A percentile compares a stretch with the other conserved stretches of the same genome.
Evolutionary conservation across 2,888 invertebrate genomes (phyloP).

Genomic region (Cartodere bifasciata): DNA sequence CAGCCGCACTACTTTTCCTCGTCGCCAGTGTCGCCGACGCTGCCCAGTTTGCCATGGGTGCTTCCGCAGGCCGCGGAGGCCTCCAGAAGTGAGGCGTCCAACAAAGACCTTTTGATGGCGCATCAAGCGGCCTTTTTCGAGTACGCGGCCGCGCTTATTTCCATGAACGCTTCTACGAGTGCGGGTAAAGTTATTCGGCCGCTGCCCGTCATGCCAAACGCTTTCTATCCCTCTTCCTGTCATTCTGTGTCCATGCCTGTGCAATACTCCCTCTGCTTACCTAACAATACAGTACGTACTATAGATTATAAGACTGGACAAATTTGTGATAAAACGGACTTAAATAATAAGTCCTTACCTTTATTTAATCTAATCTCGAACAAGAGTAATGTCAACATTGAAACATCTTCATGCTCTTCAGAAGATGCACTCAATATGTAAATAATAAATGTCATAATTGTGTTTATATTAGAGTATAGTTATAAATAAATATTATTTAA

Average conservation of each 20-base stretch:
- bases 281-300: slow-evolving; percentile 14
- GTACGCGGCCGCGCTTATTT: slow-evolving; percentile 18
- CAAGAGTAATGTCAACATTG: slow-evolving; percentile 15
- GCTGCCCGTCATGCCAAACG: slow-evolving; percentile 16
- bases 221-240: slow-evolving; percentile 15
- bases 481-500: slow-evolving; percentile 13
- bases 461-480: slow-evolving; percentile 14
- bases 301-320: slow-evolving; percentile 18
- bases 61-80: slow-evolving; percentile 10
- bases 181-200: slow-evolving; percentile 15
- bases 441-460: slow-evolving; percentile 14
- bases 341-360: slow-evolving; percentile 15
- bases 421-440: slow-evolving; percentile 17
- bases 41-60: slow-evolving; percentile 15
- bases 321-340: slow-evolving; percentile 16
- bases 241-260: slow-evolving; percentile 17
- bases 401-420: slow-evolving; percentile 18
- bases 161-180: slow-evolving; percentile 16
- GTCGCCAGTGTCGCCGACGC: slow-evolving; percentile 9
- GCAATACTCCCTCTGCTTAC: slow-evolving; percentile 19
- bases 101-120: slow-evolving; percentile 29
- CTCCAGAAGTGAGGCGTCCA: slow-evolving; percentile 6
- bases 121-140: slow-evolving; percentile 23
- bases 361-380: slow-evolving; percentile 15
- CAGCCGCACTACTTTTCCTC: slow-evolving; percentile 9